phyloP scores from a whole-genome alignment of 2,113 vertebrate genomes.

The Syrrhaptes paradoxus region DNA sequence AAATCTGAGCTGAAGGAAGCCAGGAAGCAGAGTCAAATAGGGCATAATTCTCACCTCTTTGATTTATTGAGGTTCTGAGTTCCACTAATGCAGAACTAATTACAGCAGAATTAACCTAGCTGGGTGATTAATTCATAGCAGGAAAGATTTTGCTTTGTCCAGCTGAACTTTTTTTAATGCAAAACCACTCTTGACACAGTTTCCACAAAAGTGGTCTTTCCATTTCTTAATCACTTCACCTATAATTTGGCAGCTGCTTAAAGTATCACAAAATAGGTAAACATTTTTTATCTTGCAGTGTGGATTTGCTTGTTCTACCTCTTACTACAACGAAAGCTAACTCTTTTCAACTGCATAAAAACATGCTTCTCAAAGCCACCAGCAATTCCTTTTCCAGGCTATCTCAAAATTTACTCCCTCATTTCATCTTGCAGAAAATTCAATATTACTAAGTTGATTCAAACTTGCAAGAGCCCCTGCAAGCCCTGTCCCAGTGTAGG shows the following conservation, averaged over 20 bases:
- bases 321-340: neutral
- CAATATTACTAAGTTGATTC: neutral
- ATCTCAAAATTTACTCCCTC: neutral
- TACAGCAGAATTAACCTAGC: neutral
- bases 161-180: neutral
- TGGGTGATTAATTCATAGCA: neutral
- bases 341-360: neutral
- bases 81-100: slow-evolving; percentile 25
- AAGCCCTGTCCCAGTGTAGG: neutral
- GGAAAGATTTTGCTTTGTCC: neutral
- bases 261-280: neutral
- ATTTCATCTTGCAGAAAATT: neutral
- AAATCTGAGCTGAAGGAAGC: neutral
- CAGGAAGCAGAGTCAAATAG: neutral
- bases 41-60: neutral
- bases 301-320: neutral
- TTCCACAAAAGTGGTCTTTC: neutral
- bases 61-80: neutral
- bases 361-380: neutral
- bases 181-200: neutral
- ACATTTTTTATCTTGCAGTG: neutral
- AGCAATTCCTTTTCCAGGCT: neutral
- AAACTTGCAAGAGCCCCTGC: neutral
- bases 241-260: neutral
- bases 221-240: neutral